Base-by-base conservation (phyloP, 2,888 invertebrate species). In the Sicus ferrugineus region DNA sequence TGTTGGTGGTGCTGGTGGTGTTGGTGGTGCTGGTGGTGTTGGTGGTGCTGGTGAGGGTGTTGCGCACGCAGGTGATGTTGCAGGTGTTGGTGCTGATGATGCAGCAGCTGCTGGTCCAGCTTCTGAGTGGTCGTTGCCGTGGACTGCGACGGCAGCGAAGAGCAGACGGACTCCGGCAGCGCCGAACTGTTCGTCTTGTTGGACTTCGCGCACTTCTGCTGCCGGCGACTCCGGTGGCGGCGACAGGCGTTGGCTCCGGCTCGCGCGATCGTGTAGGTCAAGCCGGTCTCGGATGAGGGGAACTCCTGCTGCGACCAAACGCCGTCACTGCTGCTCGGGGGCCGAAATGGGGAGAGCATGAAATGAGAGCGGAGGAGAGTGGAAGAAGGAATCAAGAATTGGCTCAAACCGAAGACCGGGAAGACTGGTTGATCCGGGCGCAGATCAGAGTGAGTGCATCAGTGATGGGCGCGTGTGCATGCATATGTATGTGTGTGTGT, bases 231-330 rank as follows among this genome's bases (percentile, higher is more conserved):
- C 34, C 77, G 73, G 73, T 80, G 76, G 69, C 78, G 76, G 34
- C 77, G 75, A 31, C 78, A 77, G 48, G 78, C 78, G 72, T 77
- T 78, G 50, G 80, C 81, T 69, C 83, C 82, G 19, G 84, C 81
- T 67, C 78, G 75, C 56, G 80, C 78, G 70, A 85, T 81, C 56
- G 85, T 80, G 72, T 85, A 85, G 9, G 85, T 81, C 58, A 85
- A 81, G 75, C 85, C 85, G 71, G 83, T 81, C 73, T 84, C 84
- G 26, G 84, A 81, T 75, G 81, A 77, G 67, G 81, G 80, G 73
- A 84, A 84, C 70, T 83, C 81, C 71, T 79, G 83, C 72, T 83
- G 83, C 16, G 84, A 79, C 84, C 83, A 83, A n/a, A 79, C 76
- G 31, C 75, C 77, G 6, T 78, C 81, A 71, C 64, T 61, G 19